These are phyloP conservation scores for Hirtodrosophila trivittata DNA, from an alignment of 2,888 invertebrate genomes.

Conservation along the genomic window DNA sequence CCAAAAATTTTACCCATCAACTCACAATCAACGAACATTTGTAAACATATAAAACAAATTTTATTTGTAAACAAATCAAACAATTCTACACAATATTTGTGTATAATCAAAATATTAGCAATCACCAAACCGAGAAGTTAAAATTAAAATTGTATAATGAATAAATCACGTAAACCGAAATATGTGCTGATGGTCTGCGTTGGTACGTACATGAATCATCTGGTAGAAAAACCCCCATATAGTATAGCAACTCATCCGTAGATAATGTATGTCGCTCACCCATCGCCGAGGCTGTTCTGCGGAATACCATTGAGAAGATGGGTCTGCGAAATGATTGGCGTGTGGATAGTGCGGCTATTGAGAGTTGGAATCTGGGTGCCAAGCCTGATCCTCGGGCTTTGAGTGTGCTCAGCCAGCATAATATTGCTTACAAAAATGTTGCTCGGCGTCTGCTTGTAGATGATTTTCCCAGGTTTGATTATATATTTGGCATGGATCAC, in stretches of 20 bases:
- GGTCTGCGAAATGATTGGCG: conserved; percentile 88
- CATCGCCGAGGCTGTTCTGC: conserved; percentile 96
- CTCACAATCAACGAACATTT: too few relatives aligned
- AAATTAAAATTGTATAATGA: conserved; percentile 19
- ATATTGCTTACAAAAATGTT: conserved; percentile 88
- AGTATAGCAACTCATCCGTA: conserved; percentile 80
- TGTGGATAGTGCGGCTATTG: conserved; percentile 95
- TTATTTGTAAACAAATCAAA: conserved; percentile 1
- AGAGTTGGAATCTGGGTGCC: conserved; percentile 93
- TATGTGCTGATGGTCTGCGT: conserved; percentile 76
- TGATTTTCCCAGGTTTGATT: conserved; percentile 92
- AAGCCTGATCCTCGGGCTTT: conserved; percentile 90
- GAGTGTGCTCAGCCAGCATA: conserved; percentile 88
- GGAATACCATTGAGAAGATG: conserved; percentile 87
- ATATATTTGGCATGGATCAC: conserved; percentile 96
- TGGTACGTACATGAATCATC: conserved; percentile 46
- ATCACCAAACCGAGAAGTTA: not conserved
- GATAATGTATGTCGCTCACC: conserved; percentile 98
- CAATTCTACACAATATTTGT: not conserved
- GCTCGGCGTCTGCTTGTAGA: conserved; percentile 88
- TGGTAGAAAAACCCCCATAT: not conserved
- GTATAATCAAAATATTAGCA: too few relatives aligned
- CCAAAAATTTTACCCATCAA: too few relatives aligned
- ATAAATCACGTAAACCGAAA: conserved; percentile 23
- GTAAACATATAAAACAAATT: conserved; percentile 1